Conservation (phyloP, 2,797 vertebrate genomes). For the Sebastes baramenuke region DNA sequence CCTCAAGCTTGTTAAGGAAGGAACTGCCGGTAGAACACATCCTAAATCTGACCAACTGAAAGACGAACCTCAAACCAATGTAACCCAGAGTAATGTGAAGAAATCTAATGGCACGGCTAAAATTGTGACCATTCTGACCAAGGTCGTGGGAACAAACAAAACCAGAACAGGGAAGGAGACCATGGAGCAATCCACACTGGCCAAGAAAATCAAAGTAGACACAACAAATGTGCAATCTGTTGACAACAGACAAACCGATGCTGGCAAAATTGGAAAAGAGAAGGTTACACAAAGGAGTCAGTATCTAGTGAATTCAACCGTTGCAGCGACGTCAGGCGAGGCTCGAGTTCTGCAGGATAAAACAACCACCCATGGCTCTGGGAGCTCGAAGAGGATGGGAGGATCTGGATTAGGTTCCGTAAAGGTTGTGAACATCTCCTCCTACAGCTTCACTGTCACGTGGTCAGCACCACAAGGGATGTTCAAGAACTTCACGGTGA, state of each 20-base stretch:
- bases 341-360: conserved; percentile 42
- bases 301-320: conserved; percentile 58
- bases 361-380: conserved; percentile 34
- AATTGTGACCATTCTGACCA: conserved; percentile 44
- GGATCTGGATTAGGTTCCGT: conserved; percentile 74
- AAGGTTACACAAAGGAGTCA: conserved; percentile 61
- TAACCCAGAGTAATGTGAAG: conserved; percentile 57
- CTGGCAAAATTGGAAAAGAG: conserved; percentile 44
- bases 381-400: conserved; percentile 43
- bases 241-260: conserved; percentile 45
- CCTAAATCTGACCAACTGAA: conserved; percentile 65
- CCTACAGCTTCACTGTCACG: conserved; percentile 83
- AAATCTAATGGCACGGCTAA: conserved; percentile 62
- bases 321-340: conserved; percentile 20
- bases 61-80: conserved; percentile 74
- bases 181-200: conserved; percentile 49
- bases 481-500: conserved; percentile 88
- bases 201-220: conserved; percentile 52
- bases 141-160: conserved; percentile 54
- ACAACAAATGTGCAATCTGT: conserved; percentile 27
- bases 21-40: conserved; percentile 27
- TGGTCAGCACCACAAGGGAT: conserved; percentile 85
- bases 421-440: conserved; percentile 83
- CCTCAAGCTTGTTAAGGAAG: conserved; percentile 55
- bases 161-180: conserved; percentile 56